Evolutionary conservation across 1,140 invertebrate species (phyloP), one percentile per base, ranked within the genome.

Genomic region (Antheraea pernyi): DNA sequence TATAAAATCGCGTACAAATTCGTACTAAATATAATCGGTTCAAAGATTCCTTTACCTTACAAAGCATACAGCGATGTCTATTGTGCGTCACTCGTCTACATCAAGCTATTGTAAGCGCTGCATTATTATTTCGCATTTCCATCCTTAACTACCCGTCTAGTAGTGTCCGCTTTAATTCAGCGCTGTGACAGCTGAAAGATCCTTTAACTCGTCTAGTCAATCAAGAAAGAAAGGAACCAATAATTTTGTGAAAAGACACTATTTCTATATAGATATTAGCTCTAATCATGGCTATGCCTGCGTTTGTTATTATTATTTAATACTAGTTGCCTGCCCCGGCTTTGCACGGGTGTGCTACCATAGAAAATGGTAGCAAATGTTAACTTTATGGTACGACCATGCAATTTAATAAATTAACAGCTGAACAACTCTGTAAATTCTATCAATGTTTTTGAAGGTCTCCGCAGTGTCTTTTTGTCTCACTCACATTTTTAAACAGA

Each of bases 101-200:
- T 78, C 74, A 70, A 67, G 65, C 79, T 79, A 85, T 84, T 85
- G 81, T 82, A 67, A 73, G 68, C 68, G 69, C 80, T 79, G 77
- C 72, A 78, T 81, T 85, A 86, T 82, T 86, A 80, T 82, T 78
- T 73, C 71, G 70, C 74, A 72, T 79, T 74, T 79, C 74, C 79
- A 72, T 73, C 73, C 66, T 68, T 75, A 78, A 76, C 78, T 82
- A 80, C 69, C 72, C 73, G 69, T 67, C 70, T 65, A 69, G 70
- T 80, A 81, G 74, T 75, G 81, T 73, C 68, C 73, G 69, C 30
- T 69, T 82, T 75, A 77, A 74, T 77, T 74, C 72, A 75, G 66
- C 62, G 18, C 62, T 69, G 46, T 73, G 76, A 82, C 77, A 82
- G 74, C 71, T 75, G 66, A 80, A 77, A 78, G 74, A 73, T 75